phyloP scores from a whole-genome alignment of 2,113 vertebrate species.

The Elaphurus davidianus region DNA sequence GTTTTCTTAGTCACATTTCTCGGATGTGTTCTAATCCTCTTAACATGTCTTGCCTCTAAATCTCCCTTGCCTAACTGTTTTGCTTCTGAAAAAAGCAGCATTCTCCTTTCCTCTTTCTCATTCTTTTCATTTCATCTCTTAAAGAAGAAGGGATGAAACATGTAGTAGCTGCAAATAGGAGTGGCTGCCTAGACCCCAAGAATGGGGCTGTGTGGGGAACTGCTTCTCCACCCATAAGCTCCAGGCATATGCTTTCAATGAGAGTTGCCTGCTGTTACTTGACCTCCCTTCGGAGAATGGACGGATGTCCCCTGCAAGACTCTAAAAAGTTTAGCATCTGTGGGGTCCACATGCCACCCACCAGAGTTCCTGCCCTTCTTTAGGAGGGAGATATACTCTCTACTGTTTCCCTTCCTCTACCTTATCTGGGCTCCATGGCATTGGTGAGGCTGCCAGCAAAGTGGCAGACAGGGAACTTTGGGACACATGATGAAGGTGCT shows the following conservation, averaged over 20 bases:
- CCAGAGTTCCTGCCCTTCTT: neutral
- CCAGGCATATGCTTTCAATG: neutral
- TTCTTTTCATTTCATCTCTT: neutral
- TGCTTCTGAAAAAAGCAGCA: neutral
- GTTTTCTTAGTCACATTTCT: neutral
- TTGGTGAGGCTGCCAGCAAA: neutral
- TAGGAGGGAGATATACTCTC: neutral
- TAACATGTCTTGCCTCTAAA: neutral
- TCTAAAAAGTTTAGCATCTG: neutral
- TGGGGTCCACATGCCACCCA: neutral
- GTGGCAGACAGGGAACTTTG: neutral
- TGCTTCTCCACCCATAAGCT: neutral
- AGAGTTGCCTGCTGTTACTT: neutral
- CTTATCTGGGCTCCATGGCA: neutral
- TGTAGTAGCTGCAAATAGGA: neutral
- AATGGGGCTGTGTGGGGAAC: neutral
- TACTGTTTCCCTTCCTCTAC: no score
- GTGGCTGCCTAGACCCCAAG: neutral
- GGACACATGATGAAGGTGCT: neutral
- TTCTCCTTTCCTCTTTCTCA: neutral
- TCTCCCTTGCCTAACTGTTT: neutral
- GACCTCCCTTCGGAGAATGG: neutral
- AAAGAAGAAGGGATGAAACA: neutral
- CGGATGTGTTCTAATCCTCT: neutral
- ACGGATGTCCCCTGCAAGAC: neutral